Conservation (phyloP, 2,888 invertebrate species). For the Trichopoda pennipes region DNA sequence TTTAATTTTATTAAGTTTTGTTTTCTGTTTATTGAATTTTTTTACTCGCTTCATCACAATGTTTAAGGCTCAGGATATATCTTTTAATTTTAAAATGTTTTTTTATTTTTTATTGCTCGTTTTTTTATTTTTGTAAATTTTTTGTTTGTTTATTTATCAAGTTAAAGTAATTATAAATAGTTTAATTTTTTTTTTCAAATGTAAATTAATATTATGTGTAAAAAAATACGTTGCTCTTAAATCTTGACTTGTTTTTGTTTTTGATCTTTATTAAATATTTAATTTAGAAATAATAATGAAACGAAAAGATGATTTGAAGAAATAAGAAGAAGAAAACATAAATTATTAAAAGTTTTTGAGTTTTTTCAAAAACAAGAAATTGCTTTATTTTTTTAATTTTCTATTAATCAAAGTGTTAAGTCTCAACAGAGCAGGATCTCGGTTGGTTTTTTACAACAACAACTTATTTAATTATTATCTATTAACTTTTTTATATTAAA, state of each 20-base stretch:
- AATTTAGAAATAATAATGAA: slow-evolving; percentile 41
- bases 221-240: slow-evolving; percentile 35
- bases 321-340: slow-evolving; percentile 24
- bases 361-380: slow-evolving; percentile 39
- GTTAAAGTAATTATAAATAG: slow-evolving; percentile 33
- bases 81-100: slow-evolving; percentile 29
- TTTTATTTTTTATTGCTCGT: slow-evolving; percentile 28
- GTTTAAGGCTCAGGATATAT: slow-evolving; percentile 37
- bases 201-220: slow-evolving; percentile 42
- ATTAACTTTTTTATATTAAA: slow-evolving; percentile 69
- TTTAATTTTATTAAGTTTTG: slow-evolving; percentile 24
- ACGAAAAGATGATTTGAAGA: slow-evolving; percentile 49
- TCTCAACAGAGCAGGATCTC: slow-evolving; percentile 79
- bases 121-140: slow-evolving; percentile 32
- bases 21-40: slow-evolving; percentile 24
- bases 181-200: slow-evolving; percentile 45
- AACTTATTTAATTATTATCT: slow-evolving; percentile 70
- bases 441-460: slow-evolving; percentile 76
- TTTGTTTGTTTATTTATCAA: slow-evolving; percentile 31
- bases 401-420: slow-evolving; percentile 65
- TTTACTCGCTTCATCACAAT: slow-evolving; percentile 44
- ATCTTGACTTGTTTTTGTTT: slow-evolving; percentile 31
- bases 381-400: slow-evolving; percentile 60
- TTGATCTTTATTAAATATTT: slow-evolving; percentile 14
- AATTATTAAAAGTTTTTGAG: slow-evolving; percentile 42